A percentile compares a stretch with the other conserved stretches of the same genome.
These are phyloP conservation scores for Erethizon dorsatum DNA, from an alignment of 2,797 vertebrate genomes.

Conservation along the genomic window DNA sequence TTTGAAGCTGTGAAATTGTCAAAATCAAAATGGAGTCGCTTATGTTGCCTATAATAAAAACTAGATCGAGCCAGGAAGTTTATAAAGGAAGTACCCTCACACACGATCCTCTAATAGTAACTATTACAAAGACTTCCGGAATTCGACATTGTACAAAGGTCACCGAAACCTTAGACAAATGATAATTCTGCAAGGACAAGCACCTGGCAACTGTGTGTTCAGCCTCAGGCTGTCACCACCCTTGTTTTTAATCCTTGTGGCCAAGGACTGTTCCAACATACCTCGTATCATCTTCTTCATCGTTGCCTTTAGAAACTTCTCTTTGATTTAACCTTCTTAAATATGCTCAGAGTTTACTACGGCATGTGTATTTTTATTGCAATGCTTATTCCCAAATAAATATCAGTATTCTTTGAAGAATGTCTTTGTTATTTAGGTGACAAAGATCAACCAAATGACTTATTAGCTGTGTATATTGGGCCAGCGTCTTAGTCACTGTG, in stretches of 20 bases:
- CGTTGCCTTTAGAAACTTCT: background rate
- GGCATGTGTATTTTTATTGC: background rate
- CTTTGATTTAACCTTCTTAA: too few relatives aligned
- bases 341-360: background rate
- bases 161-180: background rate
- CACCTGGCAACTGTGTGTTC: background rate
- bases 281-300: background rate
- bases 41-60: background rate
- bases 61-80: background rate
- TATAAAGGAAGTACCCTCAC: background rate
- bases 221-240: background rate
- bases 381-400: background rate
- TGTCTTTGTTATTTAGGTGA: background rate
- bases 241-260: background rate
- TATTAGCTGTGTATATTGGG: background rate
- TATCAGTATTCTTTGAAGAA: background rate
- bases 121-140: background rate
- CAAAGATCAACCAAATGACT: background rate
- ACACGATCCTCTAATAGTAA: background rate
- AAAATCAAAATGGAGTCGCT: too few relatives aligned
- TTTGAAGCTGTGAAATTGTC: background rate
- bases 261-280: background rate
- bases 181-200: background rate
- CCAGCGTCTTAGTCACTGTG: background rate
- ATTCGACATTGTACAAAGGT: background rate